A percentile compares a stretch with the other conserved stretches of the same genome.
Conservation (phyloP, 1,140 invertebrate species). For the Frieseomelitta varia region DNA sequence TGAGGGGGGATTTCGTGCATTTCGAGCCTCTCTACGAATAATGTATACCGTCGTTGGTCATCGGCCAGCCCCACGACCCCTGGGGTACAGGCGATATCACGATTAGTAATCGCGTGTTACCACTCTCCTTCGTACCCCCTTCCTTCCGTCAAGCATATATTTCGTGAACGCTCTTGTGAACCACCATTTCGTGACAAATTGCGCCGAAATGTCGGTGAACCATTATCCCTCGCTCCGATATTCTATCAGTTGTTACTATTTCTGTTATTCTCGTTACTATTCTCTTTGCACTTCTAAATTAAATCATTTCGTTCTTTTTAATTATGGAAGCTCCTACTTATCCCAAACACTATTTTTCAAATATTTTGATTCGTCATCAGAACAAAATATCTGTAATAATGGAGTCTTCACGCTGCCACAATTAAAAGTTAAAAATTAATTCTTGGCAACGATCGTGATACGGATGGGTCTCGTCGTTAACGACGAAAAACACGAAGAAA, state of each 20-base stretch:
- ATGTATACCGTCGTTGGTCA: slow-evolving; percentile 67
- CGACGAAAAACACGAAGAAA: not conserved
- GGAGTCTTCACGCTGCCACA: not conserved
- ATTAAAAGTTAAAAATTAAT: not conserved
- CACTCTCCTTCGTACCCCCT: slow-evolving; percentile 40
- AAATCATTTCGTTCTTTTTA: too few relatives aligned
- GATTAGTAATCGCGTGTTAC: slow-evolving; percentile 70
- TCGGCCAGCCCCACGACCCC: slow-evolving; percentile 62
- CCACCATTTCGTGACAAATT: slow-evolving; percentile 42
- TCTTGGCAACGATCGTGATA: not conserved
- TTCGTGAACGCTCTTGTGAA: slow-evolving; percentile 24
- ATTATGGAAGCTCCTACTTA: too few relatives aligned
- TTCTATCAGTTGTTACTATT: not conserved
- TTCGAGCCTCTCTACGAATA: slow-evolving; percentile 65
- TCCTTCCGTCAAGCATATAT: slow-evolving; percentile 21
- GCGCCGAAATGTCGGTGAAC: slow-evolving; percentile 34
- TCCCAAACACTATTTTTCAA: too few relatives aligned
- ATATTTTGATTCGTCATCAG: too few relatives aligned
- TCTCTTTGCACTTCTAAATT: not conserved
- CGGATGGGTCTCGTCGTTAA: not conserved
- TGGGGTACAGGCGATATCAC: slow-evolving; percentile 68
- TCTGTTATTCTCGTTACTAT: not conserved
- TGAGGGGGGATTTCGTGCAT: slow-evolving; percentile 56
- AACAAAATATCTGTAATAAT: not conserved
- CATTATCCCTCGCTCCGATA: slow-evolving; percentile 23